Evolutionary conservation across 1,140 invertebrate genomes (phyloP).

Genomic region (Bombus breviceps): DNA sequence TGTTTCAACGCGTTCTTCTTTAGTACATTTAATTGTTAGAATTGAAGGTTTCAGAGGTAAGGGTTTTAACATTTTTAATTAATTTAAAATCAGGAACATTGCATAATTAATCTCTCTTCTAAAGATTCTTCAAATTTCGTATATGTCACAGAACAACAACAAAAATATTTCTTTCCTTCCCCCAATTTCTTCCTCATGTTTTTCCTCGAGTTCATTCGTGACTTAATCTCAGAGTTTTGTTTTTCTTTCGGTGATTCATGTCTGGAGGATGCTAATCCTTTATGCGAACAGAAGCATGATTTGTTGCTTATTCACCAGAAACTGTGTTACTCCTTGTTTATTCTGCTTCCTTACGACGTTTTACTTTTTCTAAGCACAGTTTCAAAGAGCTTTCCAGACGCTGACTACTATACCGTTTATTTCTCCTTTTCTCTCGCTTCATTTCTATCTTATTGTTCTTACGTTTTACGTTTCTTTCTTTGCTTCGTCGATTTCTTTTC

Average conservation of each 20-base stretch:
- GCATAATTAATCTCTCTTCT: no score
- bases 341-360: background rate
- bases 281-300: background rate
- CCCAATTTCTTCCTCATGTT: background rate
- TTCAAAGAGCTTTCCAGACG: background rate
- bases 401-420: background rate
- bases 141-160: no score
- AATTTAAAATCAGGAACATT: no score
- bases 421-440: background rate
- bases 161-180: background rate
- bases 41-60: no score
- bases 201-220: background rate
- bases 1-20: no score
- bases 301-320: background rate
- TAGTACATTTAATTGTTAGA: no score
- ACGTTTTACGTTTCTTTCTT: background rate
- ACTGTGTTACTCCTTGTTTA: background rate
- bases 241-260: background rate
- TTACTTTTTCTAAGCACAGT: background rate
- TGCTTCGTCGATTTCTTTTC: slow-evolving; percentile 1
- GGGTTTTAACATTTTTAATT: no score
- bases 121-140: background rate
- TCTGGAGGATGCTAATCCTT: background rate
- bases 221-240: background rate
- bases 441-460: background rate